Conservation (phyloP, 1,140 invertebrate genomes). For the Oncopeltus fasciatus region DNA sequence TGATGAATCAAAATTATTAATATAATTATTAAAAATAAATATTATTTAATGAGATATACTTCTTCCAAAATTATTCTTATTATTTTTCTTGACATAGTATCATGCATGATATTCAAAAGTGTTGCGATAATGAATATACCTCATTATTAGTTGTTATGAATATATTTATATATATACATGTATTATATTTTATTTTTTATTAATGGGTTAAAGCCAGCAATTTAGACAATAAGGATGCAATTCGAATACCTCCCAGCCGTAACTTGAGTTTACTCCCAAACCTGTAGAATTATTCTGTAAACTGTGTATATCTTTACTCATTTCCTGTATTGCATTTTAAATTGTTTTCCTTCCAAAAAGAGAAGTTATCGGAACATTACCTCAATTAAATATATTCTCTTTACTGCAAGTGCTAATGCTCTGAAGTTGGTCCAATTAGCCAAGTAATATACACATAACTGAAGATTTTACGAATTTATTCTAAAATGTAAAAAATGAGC, state of each 20-base stretch:
- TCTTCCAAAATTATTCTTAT: too few species aligned
- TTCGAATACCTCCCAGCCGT: conserved; percentile 4
- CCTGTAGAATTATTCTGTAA: not conserved
- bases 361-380: not conserved
- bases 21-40: too few species aligned
- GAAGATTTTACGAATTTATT: too few species aligned
- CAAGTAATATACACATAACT: too few species aligned
- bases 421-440: too few species aligned
- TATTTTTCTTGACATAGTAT: too few species aligned
- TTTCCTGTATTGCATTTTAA: not conserved
- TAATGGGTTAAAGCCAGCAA: not conserved
- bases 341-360: not conserved
- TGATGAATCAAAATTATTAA: too few species aligned
- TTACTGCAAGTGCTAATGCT: too few species aligned
- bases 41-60: too few species aligned
- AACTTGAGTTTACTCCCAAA: conserved; percentile 3
- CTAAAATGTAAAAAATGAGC: too few species aligned
- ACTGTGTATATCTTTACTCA: conserved; percentile 2
- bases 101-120: too few species aligned
- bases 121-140: too few species aligned
- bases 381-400: not conserved
- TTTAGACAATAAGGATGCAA: conserved; percentile 6
- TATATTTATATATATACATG: not conserved
- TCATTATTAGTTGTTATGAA: not conserved
- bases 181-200: not conserved